Percentiles rank a stretch among this genome's conserved stretches.
These are phyloP conservation scores for Lochmaea crataegi DNA, from an alignment of 2,888 invertebrate species.

Conservation along the genomic window DNA sequence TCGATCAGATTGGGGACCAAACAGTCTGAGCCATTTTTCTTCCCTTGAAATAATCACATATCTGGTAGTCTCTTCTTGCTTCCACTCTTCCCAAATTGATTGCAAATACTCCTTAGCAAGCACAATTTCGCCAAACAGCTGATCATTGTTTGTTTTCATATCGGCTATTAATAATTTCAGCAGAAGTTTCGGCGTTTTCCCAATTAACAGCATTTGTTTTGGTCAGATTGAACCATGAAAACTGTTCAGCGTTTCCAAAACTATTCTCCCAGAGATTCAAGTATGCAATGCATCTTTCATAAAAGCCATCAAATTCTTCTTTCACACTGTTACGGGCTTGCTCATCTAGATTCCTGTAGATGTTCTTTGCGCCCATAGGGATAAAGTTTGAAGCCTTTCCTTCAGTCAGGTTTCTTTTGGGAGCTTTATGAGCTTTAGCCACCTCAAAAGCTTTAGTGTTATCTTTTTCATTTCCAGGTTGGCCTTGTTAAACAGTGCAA, in stretches of 20 bases:
- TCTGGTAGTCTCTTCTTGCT: not conserved
- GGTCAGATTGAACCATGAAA: constrained; percentile 4
- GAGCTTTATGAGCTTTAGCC: too few relatives aligned
- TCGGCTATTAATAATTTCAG: constrained; percentile 2
- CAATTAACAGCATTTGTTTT: not conserved
- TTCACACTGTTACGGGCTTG: too few relatives aligned
- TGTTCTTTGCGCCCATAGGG: too few relatives aligned
- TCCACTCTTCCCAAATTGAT: not conserved
- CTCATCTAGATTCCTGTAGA: too few relatives aligned
- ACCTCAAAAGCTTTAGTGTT: too few relatives aligned
- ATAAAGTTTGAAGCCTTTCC: too few relatives aligned
- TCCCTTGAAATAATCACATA: constrained; percentile 2
- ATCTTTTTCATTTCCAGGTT: too few relatives aligned
- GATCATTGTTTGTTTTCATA: not conserved
- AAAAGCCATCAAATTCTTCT: not conserved
- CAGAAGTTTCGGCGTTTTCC: not conserved
- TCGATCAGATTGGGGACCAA: too few relatives aligned
- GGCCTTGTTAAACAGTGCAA: too few relatives aligned
- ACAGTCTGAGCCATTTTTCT: not conserved
- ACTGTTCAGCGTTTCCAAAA: constrained; percentile 9
- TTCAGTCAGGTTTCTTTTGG: too few relatives aligned
- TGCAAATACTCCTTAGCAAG: not conserved
- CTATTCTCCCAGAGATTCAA: not conserved
- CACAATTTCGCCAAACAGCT: not conserved
- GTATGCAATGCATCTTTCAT: not conserved